Percentiles rank a stretch among this genome's conserved stretches.
Conservation (phyloP, 1,140 invertebrate species). For the Helicoverpa zea region DNA sequence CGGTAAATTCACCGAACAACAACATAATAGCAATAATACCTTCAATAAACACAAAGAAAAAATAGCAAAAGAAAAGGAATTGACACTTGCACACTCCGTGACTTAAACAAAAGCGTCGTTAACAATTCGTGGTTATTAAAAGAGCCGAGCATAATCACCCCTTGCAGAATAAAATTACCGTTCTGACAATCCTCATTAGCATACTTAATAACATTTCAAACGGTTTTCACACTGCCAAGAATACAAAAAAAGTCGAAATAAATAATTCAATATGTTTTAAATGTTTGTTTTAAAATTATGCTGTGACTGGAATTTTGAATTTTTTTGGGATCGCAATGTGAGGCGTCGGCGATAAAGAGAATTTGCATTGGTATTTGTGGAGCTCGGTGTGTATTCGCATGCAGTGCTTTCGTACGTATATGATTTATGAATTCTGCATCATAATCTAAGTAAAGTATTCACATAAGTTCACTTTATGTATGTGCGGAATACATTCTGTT, state of each 20-base stretch:
- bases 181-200: slow-evolving; percentile 50
- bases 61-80: slow-evolving; percentile 27
- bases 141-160: slow-evolving; percentile 41
- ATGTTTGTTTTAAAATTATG: slow-evolving; percentile 19
- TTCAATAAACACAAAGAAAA: slow-evolving; percentile 4
- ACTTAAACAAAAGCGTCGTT: slow-evolving; percentile 40
- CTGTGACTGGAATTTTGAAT: not conserved
- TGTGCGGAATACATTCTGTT: slow-evolving; percentile 6
- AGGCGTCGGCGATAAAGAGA: not conserved
- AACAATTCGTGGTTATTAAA: slow-evolving; percentile 49
- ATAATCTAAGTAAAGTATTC: slow-evolving; percentile 21
- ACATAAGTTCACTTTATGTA: slow-evolving; percentile 20
- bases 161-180: slow-evolving; percentile 54
- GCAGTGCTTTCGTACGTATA: slow-evolving; percentile 20
- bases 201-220: slow-evolving; percentile 46
- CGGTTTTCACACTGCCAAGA: slow-evolving; percentile 26
- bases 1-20: slow-evolving; percentile 1
- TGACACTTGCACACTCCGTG: slow-evolving; percentile 36
- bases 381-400: slow-evolving; percentile 3
- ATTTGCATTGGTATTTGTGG: slow-evolving; percentile 3
- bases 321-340: slow-evolving; percentile 21
- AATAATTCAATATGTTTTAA: slow-evolving; percentile 43
- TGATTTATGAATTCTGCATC: slow-evolving; percentile 28
- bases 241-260: slow-evolving; percentile 28
- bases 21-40: slow-evolving; percentile 18